Conservation (phyloP, 2,797 vertebrate species). For the Rhabdophis nuchalis region DNA sequence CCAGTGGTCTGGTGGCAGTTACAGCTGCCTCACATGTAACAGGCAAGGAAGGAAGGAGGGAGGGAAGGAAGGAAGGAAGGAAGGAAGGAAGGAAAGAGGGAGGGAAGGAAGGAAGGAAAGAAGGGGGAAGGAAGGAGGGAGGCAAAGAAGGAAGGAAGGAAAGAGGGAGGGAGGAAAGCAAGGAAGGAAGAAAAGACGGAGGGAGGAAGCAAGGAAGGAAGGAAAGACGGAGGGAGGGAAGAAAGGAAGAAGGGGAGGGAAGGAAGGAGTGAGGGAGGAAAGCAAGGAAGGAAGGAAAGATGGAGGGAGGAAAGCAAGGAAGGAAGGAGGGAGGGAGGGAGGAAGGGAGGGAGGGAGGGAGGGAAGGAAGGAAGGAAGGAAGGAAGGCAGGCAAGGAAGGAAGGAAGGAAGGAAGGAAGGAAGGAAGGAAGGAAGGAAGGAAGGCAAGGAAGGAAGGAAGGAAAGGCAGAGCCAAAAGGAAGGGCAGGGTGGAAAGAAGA, state of each 20-base stretch:
- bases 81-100: too few species aligned
- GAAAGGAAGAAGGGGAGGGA: accelerated
- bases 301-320: accelerated
- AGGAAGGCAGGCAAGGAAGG: accelerated
- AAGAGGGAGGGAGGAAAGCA: too few species aligned
- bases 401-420: neutral
- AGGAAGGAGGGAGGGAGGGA: neutral
- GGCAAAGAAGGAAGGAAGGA: too few species aligned
- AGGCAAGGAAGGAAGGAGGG: too few species aligned
- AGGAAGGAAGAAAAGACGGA: accelerated
- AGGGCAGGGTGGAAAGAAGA: neutral
- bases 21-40: too few species aligned
- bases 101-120: too few species aligned
- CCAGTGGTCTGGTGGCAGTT: too few species aligned
- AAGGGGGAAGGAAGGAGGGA: too few species aligned
- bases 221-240: accelerated
- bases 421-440: neutral
- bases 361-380: neutral
- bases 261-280: accelerated
- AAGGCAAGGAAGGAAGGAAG: neutral
- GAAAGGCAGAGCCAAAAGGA: neutral
- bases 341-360: neutral
- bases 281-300: neutral
- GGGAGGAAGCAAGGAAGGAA: accelerated
- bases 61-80: too few species aligned